These are phyloP conservation scores for Antechinus flavipes DNA, from an alignment of 2,113 vertebrate genomes.

Conservation along the genomic window DNA sequence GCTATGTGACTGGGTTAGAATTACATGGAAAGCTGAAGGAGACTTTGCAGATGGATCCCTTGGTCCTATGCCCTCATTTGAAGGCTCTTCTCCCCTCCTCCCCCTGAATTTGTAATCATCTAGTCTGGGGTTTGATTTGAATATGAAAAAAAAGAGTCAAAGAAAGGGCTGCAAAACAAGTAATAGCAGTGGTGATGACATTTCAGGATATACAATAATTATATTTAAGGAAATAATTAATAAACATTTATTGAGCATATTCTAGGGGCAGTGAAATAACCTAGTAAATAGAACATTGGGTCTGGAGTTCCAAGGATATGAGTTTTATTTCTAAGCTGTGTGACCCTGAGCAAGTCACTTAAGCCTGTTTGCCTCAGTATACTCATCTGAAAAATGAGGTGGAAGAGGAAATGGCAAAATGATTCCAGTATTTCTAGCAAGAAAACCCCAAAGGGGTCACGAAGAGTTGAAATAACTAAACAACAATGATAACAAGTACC, in stretches of 20 bases:
- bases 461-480: neutral
- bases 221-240: neutral
- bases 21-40: neutral
- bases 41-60: neutral
- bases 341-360: neutral
- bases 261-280: neutral
- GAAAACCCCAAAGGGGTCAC: neutral
- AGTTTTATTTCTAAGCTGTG: neutral
- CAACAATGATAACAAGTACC: neutral
- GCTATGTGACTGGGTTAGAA: neutral
- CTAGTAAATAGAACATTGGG: neutral
- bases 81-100: neutral
- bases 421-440: neutral
- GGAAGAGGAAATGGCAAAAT: neutral
- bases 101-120: neutral
- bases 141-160: neutral
- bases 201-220: neutral
- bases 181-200: neutral
- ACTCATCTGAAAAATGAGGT: neutral
- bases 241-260: neutral
- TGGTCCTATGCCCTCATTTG: neutral
- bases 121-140: neutral
- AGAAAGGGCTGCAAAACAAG: neutral
- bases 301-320: neutral
- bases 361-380: neutral